Base-by-base conservation (phyloP, 2,113 vertebrate genomes). In the Toxotes jaculatrix region DNA sequence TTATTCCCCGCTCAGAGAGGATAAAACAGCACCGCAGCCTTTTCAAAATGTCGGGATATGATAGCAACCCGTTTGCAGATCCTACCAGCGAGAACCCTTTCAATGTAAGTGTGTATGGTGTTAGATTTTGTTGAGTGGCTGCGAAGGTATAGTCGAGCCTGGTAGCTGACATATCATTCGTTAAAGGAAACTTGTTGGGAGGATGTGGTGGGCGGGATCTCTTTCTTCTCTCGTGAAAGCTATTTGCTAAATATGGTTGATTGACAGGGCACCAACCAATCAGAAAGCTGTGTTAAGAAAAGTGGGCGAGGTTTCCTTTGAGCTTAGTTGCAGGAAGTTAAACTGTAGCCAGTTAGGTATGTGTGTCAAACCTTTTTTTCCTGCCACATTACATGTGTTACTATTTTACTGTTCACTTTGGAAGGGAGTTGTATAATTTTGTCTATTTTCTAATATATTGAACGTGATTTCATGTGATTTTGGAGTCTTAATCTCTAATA, bases 51-150 rank as follows among this genome's bases (percentile, higher is more conserved):
- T 96, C 96, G 76, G 93, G 73, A 49, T 97, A 95, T 92, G 97
- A 97, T 51, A 92, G 73, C 51, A 98, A 98, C 90, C 97, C 97
- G 19, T 98, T 97, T 87, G 96, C 95, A 62, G 95, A 96, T 53
- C 90, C 97, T 67, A 92, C 92, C 89, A 94, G 92, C 19, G 94
- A 96, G 66, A 98, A 98, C 85, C 97, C 97, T 0, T 98, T 98
- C 80, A 96, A 98, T 93, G 97, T 98, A 93, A 93, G 89, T 89
- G 23, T 0, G 9, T 68, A 34, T 12, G 2, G 21, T 64, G 64
- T 81, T 11, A 62, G 0, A 27, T 23, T 42, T 49, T 31, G n/a
- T 27, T n/a, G 0, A 42, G 21, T 3, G 12, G 34, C n/a, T 67
- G 12, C 10, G 42, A 40, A 21, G n/a, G 21, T 1, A 17, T 53